Evolutionary conservation across 2,888 invertebrate genomes (phyloP).

Genomic region (Agrochola macilenta): DNA sequence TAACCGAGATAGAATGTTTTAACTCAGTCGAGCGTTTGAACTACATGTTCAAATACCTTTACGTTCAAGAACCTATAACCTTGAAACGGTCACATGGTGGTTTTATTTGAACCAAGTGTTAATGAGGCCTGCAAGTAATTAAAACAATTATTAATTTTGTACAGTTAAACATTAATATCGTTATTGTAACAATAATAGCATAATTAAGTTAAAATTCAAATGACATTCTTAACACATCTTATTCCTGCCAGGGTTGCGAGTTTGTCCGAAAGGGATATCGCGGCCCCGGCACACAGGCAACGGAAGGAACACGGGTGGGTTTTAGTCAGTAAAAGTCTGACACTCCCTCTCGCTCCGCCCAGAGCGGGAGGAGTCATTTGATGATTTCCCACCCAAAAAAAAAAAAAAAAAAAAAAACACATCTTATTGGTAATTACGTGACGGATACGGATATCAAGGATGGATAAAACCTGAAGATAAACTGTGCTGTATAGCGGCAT

Average conservation of each 20-base stretch:
- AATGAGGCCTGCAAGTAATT: neutral
- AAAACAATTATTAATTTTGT: constrained; percentile 4
- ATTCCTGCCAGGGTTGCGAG: no score
- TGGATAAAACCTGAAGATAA: constrained; percentile 17
- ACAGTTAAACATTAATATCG: constrained; percentile 11
- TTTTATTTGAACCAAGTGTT: neutral
- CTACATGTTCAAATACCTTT: constrained; percentile 3
- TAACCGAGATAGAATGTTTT: neutral
- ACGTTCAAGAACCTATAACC: neutral
- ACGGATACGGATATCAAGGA: constrained; percentile 10
- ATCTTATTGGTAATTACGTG: neutral
- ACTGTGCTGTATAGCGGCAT: neutral
- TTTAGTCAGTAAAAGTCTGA: no score
- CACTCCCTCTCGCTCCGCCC: no score
- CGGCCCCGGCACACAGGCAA: no score
- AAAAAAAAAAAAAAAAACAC: no score
- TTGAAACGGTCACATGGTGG: neutral
- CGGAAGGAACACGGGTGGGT: no score
- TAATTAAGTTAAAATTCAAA: constrained; percentile 15
- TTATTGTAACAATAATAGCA: neutral
- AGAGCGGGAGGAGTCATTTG: no score
- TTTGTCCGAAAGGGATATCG: no score
- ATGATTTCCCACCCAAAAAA: no score
- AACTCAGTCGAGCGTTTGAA: neutral
- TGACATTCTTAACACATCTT: constrained; percentile 12